Evolutionary conservation across 2,113 vertebrate genomes (phyloP).

Genomic region (Odontesthes bonariensis): DNA sequence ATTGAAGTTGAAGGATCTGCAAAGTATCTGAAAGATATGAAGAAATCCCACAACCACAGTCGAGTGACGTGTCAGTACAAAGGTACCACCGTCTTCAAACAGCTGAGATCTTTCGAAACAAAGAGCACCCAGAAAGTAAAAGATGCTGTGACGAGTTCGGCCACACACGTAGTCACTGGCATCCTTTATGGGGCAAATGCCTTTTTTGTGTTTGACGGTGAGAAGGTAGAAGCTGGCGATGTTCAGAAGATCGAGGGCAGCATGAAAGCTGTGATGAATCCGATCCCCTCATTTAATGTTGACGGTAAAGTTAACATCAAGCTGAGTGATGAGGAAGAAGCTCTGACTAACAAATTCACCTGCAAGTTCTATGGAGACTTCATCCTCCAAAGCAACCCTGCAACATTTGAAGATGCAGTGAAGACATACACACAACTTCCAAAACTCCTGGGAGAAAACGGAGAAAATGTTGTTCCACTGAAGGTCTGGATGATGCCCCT

Average conservation of each 20-base stretch:
- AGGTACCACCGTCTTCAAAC: slow-evolving; percentile 17
- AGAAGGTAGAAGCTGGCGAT: background rate
- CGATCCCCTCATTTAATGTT: background rate
- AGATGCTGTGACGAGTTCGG: background rate
- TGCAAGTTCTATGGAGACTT: slow-evolving; percentile 42
- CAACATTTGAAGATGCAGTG: slow-evolving; percentile 29
- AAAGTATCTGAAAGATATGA: slow-evolving; percentile 30
- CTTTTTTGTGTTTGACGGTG: slow-evolving; percentile 63
- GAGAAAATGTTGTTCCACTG: slow-evolving; percentile 20
- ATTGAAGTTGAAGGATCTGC: slow-evolving; percentile 53
- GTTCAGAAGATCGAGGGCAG: background rate
- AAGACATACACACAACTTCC: slow-evolving; percentile 6
- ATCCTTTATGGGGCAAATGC: slow-evolving; percentile 59
- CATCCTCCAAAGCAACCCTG: background rate
- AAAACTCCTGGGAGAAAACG: background rate
- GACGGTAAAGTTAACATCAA: rapidly evolving
- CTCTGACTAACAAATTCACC: background rate
- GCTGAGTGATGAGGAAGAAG: slow-evolving; percentile 6
- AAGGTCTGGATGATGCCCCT: slow-evolving; percentile 23
- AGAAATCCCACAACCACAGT: background rate
- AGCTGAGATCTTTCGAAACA: background rate
- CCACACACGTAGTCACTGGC: slow-evolving; percentile 55
- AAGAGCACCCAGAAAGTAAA: background rate
- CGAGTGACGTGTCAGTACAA: slow-evolving; percentile 43
- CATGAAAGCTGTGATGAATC: slow-evolving; percentile 30